Conservation (phyloP, 2,888 invertebrate genomes). For the Mayetiola destructor region DNA sequence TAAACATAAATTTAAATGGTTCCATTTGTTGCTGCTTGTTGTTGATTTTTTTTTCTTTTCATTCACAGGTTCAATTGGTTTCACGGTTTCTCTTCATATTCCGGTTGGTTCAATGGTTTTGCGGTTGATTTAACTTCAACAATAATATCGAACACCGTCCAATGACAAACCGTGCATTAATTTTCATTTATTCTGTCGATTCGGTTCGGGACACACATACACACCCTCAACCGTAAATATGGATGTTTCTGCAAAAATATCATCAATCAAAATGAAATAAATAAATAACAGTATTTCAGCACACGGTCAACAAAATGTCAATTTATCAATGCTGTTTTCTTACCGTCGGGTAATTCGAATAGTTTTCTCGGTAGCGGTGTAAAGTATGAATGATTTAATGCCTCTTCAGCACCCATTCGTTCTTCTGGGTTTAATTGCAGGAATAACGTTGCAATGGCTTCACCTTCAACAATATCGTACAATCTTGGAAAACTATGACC, state of each 20-base stretch:
- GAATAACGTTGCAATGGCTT: constrained; percentile 70
- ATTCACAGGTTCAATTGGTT: background rate
- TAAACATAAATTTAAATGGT: constrained; percentile 10
- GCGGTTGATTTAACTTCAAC: constrained; percentile 24
- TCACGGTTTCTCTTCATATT: background rate
- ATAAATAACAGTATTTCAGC: background rate
- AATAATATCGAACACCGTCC: constrained; percentile 37
- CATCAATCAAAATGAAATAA: background rate
- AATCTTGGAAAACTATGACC: constrained; percentile 80
- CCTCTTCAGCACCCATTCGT: constrained; percentile 74
- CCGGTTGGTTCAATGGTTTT: background rate
- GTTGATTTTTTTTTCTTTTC: background rate
- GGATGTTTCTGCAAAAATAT: constrained; percentile 85
- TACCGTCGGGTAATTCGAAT: constrained; percentile 84
- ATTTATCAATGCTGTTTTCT: too few species aligned
- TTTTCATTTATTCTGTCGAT: constrained; percentile 40
- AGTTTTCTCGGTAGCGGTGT: constrained; percentile 76
- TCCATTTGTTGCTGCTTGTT: constrained; percentile 14
- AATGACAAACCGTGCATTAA: constrained; percentile 36
- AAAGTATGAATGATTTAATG: constrained; percentile 83
- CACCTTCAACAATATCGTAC: constrained; percentile 79
- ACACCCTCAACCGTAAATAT: constrained; percentile 92
- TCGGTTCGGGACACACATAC: constrained; percentile 61
- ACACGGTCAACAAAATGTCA: constrained; percentile 13
- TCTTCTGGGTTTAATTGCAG: constrained; percentile 75